Base-by-base conservation (phyloP, 2,797 vertebrate species). In the Salmo trutta region DNA sequence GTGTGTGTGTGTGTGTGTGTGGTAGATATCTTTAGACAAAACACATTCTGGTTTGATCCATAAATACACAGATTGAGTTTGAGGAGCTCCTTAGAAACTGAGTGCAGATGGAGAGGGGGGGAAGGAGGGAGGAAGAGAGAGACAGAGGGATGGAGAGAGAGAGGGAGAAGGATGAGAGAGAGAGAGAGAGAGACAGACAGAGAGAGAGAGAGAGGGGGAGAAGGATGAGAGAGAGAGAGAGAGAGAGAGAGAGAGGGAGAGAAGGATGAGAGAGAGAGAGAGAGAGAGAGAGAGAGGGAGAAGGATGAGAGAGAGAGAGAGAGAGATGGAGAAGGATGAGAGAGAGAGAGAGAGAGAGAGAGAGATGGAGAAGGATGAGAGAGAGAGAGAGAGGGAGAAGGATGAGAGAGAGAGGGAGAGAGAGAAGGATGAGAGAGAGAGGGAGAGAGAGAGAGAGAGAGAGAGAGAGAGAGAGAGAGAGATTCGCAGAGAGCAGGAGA, bases 61-160 rank as follows among this genome's bases (percentile, higher is more conserved):
- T 17, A 64, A 64, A 64, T 64, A 64, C 21, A 21, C 59, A 36
- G 65, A 79, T 75, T 71, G 27, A 75, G 70, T 71, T 65, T 75
- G 52, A 51, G 71, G 33, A 75, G 36, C 70, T 79, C 51, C 73
- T 62, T 70, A 16, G 14, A 53, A 67, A 56, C 41, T 16, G 33
- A 64, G 68, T 3, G 21, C 47, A 21, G 64, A 56, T 1, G 19
- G 54, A 56, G 14, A 56, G 53, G 17, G 16, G 17, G 14, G 5
- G 53, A 15, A 17, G 0, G 1, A 17, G 3, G 1, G 36, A 41
- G 7, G 10, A 0, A 41, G 1, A 2, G 7, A 7, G 36, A 1
- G 6, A 47, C 16, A 54, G 14, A 54, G 5, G 29, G 29, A 31
- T 31, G 29, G 4, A 33, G 31, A 33, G 4, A 33, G 4, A 33